Evolutionary conservation across 2,113 vertebrate genomes (phyloP).

Genomic region (Cyprinodon tularosa): DNA sequence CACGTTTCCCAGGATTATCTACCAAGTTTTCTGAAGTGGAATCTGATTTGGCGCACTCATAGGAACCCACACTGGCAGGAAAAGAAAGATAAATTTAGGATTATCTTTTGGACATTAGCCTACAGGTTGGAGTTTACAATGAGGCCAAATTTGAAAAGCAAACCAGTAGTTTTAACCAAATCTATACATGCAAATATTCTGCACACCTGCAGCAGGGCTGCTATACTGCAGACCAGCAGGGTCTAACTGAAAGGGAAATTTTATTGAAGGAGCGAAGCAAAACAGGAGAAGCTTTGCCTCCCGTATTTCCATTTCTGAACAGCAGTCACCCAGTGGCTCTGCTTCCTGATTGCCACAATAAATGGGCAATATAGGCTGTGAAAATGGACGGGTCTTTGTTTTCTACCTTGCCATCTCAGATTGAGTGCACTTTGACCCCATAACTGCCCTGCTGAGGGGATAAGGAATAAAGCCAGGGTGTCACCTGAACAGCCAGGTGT

Average conservation of each 20-base stretch:
- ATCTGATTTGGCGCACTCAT: too few species aligned
- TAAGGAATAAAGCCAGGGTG: slow-evolving; percentile 26
- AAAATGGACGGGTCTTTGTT: neutral
- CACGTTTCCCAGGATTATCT: too few species aligned
- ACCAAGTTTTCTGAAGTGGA: too few species aligned
- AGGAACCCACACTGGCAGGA: neutral
- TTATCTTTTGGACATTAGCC: neutral
- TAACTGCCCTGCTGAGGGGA: neutral
- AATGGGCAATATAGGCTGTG: neutral
- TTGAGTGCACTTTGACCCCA: neutral
- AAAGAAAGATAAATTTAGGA: neutral
- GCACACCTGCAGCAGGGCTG: slow-evolving; percentile 1
- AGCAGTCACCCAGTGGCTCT: slow-evolving; percentile 3
- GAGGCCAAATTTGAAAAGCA: slow-evolving; percentile 38
- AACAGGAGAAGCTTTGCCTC: slow-evolving; percentile 6
- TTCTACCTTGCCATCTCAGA: slow-evolving; percentile 16
- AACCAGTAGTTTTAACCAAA: slow-evolving; percentile 11
- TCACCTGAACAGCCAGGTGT: slow-evolving; percentile 31
- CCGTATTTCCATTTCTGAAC: slow-evolving; percentile 30
- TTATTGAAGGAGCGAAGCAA: slow-evolving; percentile 1
- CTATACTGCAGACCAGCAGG: neutral
- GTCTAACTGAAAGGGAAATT: neutral
- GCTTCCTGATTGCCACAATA: slow-evolving; percentile 39
- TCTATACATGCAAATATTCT: slow-evolving; percentile 14
- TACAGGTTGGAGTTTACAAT: neutral